Percentiles rank a stretch among this genome's conserved stretches.
These are phyloP conservation scores for Calliopum simillimum DNA, from an alignment of 2,888 invertebrate species.

Conservation along the genomic window DNA sequence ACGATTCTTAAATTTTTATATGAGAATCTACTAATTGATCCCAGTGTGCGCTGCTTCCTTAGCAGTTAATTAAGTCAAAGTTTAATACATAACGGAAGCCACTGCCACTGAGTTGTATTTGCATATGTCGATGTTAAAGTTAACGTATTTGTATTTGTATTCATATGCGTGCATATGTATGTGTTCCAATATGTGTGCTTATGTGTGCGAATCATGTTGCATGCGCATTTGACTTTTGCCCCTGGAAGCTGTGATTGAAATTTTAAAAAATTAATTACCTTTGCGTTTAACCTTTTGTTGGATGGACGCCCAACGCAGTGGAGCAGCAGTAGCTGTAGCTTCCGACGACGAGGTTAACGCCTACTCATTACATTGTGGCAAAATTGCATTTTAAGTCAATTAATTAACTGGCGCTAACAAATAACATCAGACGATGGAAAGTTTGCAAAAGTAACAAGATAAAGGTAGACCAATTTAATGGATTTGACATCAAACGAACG, in stretches of 20 bases:
- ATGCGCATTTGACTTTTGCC: background rate
- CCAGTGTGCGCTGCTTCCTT: background rate
- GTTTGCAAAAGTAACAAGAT: too few relatives aligned
- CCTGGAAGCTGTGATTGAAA: constrained; percentile 11
- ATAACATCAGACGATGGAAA: background rate
- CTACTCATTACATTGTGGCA: background rate
- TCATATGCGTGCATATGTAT: background rate
- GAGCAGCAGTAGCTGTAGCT: background rate
- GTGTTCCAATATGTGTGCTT: background rate
- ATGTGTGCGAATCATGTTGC: too few relatives aligned
- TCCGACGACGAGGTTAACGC: too few relatives aligned
- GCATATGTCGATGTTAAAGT: background rate
- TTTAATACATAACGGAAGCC: constrained; percentile 17
- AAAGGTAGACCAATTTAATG: too few relatives aligned
- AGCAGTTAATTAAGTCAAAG: constrained; percentile 28
- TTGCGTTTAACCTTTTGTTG: background rate
- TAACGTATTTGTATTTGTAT: background rate
- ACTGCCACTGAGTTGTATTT: background rate
- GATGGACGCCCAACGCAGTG: background rate
- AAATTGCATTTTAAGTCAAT: constrained; percentile 16
- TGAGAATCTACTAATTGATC: background rate
- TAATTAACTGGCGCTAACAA: background rate
- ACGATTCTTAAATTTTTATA: too few relatives aligned
- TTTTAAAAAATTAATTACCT: constrained; percentile 26
- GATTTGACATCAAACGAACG: too few relatives aligned